phyloP scores from a whole-genome alignment of 2,888 invertebrate genomes.

The Lordiphosa andalusiaca region DNA sequence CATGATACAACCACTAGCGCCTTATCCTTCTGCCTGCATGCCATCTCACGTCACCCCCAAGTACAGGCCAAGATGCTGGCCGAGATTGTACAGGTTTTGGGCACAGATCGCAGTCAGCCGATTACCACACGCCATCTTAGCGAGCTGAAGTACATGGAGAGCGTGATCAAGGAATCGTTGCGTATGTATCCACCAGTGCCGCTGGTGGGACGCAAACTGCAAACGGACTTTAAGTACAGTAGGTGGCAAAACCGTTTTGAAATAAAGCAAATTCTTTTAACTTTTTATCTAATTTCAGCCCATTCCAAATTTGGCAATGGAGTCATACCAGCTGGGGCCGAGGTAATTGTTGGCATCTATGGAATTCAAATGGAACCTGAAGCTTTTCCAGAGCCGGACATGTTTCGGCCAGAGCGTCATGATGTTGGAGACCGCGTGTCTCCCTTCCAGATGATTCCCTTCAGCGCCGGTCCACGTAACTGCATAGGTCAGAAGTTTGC shows the following conservation, averaged over 20 bases:
- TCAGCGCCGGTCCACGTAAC: slow-evolving; percentile 81
- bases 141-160: slow-evolving; percentile 81
- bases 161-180: slow-evolving; percentile 85
- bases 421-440: slow-evolving; percentile 31
- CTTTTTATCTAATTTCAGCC: slow-evolving; percentile 29
- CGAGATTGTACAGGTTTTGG: slow-evolving; percentile 66
- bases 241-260: slow-evolving; percentile 47
- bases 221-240: slow-evolving; percentile 82
- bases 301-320: slow-evolving; percentile 51
- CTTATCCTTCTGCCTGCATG: slow-evolving; percentile 65
- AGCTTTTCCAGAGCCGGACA: slow-evolving; percentile 49
- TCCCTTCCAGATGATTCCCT: slow-evolving; percentile 66
- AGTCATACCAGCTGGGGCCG: slow-evolving; percentile 64
- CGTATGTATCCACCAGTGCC: slow-evolving; percentile 85
- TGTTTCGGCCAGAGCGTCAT: slow-evolving; percentile 71
- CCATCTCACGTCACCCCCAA: slow-evolving; percentile 66
- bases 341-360: slow-evolving; percentile 55
- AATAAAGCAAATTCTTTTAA: neutral
- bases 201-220: slow-evolving; percentile 81
- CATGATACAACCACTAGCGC: slow-evolving; percentile 78
- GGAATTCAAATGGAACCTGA: slow-evolving; percentile 36
- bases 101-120: slow-evolving; percentile 46
- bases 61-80: slow-evolving; percentile 68
- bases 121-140: slow-evolving; percentile 52
- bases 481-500: slow-evolving; percentile 77